Conservation (phyloP, 2,888 invertebrate species). For the Barypeithes pellucidus region DNA sequence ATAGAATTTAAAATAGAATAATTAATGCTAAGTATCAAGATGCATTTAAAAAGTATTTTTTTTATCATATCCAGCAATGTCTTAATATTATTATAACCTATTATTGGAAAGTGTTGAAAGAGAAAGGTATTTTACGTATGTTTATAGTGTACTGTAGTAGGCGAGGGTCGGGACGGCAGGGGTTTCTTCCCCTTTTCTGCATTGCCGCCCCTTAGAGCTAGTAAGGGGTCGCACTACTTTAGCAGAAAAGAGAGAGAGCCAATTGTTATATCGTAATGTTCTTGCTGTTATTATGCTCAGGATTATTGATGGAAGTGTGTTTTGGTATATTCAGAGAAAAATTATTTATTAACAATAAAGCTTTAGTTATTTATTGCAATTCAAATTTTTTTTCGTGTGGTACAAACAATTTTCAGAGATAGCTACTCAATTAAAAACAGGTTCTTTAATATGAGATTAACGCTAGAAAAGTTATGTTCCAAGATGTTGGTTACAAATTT, state of each 20-base stretch:
- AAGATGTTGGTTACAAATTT: too few relatives aligned
- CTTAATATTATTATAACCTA: constrained; percentile 51
- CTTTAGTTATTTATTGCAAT: too few relatives aligned
- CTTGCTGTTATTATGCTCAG: constrained; percentile 59
- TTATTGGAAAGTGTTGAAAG: constrained; percentile 70
- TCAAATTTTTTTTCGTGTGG: too few relatives aligned
- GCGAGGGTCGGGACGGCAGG: constrained; percentile 63
- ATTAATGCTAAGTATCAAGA: background rate
- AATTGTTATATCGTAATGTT: constrained; percentile 64
- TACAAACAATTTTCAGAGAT: too few relatives aligned
- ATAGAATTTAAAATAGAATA: background rate
- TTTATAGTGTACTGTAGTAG: constrained; percentile 72
- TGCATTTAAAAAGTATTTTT: background rate
- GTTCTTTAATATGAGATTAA: too few relatives aligned
- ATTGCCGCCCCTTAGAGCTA: constrained; percentile 65
- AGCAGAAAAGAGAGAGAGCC: constrained; percentile 65
- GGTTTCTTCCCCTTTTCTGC: constrained; percentile 64
- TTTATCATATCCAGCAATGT: constrained; percentile 21
- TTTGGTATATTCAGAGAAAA: constrained; percentile 32
- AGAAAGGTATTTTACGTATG: constrained; percentile 71
- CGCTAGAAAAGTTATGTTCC: too few relatives aligned
- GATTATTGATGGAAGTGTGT: constrained; percentile 45
- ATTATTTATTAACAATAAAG: too few relatives aligned
- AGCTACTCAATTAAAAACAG: too few relatives aligned
- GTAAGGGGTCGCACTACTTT: constrained; percentile 68